Conservation (phyloP, 2,888 invertebrate species). For the Pteria penguin region DNA sequence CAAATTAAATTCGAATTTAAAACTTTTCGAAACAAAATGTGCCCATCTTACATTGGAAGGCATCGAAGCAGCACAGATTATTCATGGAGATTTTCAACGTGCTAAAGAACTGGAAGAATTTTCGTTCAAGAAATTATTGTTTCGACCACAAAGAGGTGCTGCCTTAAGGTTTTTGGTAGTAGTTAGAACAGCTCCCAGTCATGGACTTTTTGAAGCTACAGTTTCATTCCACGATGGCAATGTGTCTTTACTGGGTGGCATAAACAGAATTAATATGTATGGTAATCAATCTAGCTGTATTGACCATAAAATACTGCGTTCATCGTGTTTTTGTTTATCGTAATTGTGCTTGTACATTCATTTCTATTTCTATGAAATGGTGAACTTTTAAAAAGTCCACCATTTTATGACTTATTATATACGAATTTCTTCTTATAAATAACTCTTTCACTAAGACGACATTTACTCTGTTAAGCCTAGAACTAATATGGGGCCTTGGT, state of each 20-base stretch:
- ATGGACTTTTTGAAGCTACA: constrained; percentile 89
- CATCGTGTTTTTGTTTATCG: constrained; percentile 53
- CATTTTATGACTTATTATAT: too few species aligned
- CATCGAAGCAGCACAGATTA: constrained; percentile 29
- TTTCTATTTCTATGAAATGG: too few species aligned
- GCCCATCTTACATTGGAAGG: constrained; percentile 55
- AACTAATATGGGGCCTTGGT: too few species aligned
- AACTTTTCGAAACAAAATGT: constrained; percentile 63
- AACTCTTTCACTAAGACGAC: too few species aligned
- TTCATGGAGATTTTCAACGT: constrained; percentile 81
- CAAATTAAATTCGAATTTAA: constrained; percentile 85
- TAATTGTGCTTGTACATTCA: too few species aligned
- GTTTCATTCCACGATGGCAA: constrained; percentile 81
- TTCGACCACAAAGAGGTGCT: constrained; percentile 16
- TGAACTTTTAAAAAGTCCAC: too few species aligned
- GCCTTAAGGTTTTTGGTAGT: constrained; percentile 82
- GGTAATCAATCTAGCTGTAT: constrained; percentile 80
- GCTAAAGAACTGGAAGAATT: constrained; percentile 8
- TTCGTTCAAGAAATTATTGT: constrained; percentile 31
- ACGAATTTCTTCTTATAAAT: too few species aligned
- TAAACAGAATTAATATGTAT: constrained; percentile 79
- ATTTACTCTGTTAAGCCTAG: too few species aligned
- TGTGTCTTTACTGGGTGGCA: constrained; percentile 84
- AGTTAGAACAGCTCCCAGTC: constrained; percentile 85
- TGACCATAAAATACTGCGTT: constrained; percentile 29